Evolutionary conservation across 2,113 vertebrate species (phyloP), one percentile per base, ranked within the genome.

Genomic region (Zeus faber): DNA sequence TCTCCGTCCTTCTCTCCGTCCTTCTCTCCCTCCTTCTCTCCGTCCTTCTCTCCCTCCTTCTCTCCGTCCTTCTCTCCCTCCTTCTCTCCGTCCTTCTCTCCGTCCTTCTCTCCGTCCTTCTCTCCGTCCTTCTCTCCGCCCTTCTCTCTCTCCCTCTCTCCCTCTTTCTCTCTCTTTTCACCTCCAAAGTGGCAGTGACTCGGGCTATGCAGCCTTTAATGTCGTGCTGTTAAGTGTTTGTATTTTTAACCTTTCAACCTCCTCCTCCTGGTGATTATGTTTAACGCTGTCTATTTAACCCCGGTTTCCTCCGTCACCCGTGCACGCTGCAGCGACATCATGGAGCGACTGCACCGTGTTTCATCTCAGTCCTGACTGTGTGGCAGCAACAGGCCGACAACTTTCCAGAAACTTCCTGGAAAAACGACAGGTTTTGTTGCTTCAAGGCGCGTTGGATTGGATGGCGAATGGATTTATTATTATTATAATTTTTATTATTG

Each of bases 201-300:
- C n/a, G 63, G 61, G 55, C 63, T 70, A 83, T 80, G 83, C 82
- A 83, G 57, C 59, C 69, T 70, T 77, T 83, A 77, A 81, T 80
- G 63, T 31, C 22, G 18, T 80, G 53, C 78, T 67, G 81, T 86
- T 83, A 83, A 67, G 60, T 51, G 65, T 35, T 61, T 70, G 49
- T 82, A 82, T 86, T 80, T 86, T 85, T 78, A 82, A 45, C 71
- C 58, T 71, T 50, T 57, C 62, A 55, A 16, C 27, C 23, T 31
- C 39, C 6, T 10, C 18, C 56, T 21, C 18, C 5, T 21, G 11
- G 41, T 66, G 45, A 54, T 58, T 23, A 18, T 8, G 41, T 27
- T 45, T 33, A 45, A 22, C 46, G 23, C 33, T 18, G 16, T 49
- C 43, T 40, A 44, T 48, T 54, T 21, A 53, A 31, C 53, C 50